Evolutionary conservation across 2,797 vertebrate species (phyloP), one percentile per base, ranked within the genome.

Genomic region (Odontamblyopus lacepedii): DNA sequence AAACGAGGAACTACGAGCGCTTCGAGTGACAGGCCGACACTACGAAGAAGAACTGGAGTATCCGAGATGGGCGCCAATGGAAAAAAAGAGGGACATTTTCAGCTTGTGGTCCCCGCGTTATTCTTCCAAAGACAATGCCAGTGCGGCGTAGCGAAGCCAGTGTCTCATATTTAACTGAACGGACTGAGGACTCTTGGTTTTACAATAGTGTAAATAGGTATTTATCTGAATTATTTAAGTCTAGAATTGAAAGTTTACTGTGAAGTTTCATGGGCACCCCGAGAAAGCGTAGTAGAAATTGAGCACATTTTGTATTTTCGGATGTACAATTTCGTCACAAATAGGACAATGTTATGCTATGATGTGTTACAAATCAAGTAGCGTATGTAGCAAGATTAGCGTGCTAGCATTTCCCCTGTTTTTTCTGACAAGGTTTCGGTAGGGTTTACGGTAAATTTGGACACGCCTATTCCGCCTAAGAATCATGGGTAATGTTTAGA

Each of bases 1-100:
- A 98, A 78, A 98, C 97, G 0, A 96, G 95, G 75, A 95, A 97
- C 86, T 99, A 99, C 0, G 97, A 98, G 82, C 97, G 97, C 77
- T 98, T 99, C 19, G 98, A 99, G 91, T 99, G 95, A 96, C 56
- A 2, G 8, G 13, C 5, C 32, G 71, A 83, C 3, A 26, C 19
- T 51, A 53, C 56, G 27, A 30, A 57, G 41, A 60, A 44, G 69
- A n/a, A 50, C n/a, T 4, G 1, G 11, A 2, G 38, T n/a, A 19
- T 61, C 41, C 64, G 32, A 30, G 27, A 23, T 65, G 77, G 69
- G 73, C 26, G 76, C 55, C 48, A 69, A 30, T 60, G 66, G 68
- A 57, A 71, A 63, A 63, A 38, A 38, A 63, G 13, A n/a, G 44
- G n/a, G 69, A 41, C 55, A 30, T 51, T 18, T 60, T 15, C 62